phyloP scores from a whole-genome alignment of 2,888 invertebrate species.

The Melanargia galathea region DNA sequence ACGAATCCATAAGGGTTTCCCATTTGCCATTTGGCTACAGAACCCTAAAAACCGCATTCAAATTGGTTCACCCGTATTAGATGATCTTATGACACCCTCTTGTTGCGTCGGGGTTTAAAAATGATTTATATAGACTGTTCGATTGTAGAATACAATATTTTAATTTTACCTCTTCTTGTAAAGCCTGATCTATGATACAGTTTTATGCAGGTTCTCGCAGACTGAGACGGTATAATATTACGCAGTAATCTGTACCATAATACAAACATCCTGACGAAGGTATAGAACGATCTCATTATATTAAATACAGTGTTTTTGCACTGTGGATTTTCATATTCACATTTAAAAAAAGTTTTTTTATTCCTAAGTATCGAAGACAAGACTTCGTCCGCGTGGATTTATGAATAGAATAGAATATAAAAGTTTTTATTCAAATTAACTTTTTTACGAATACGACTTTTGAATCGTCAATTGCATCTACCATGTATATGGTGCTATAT shows the following conservation, averaged over 20 bases:
- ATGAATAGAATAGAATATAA: no score
- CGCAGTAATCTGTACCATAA: slow-evolving; percentile 23
- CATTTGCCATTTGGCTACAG: no score
- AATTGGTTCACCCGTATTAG: no score
- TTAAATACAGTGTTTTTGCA: slow-evolving; percentile 19
- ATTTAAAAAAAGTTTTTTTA: neutral
- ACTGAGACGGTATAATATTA: slow-evolving; percentile 19
- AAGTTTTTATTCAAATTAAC: no score
- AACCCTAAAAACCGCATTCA: no score
- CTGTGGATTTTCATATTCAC: neutral
- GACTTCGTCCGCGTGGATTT: neutral
- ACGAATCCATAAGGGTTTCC: no score
- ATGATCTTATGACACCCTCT: no score
- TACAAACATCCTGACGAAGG: slow-evolving; percentile 27
- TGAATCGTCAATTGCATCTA: no score
- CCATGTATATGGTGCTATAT: no score
- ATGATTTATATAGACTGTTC: no score
- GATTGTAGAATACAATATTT: neutral
- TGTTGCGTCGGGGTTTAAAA: no score
- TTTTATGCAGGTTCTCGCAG: slow-evolving; percentile 21
- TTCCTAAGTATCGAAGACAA: neutral
- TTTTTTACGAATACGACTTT: no score
- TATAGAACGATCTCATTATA: slow-evolving; percentile 26
- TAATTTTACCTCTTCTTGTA: slow-evolving; percentile 8
- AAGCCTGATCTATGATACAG: neutral